Evolutionary conservation across 2,797 vertebrate species (phyloP).

Genomic region (Melanotaenia parkinsoni): DNA sequence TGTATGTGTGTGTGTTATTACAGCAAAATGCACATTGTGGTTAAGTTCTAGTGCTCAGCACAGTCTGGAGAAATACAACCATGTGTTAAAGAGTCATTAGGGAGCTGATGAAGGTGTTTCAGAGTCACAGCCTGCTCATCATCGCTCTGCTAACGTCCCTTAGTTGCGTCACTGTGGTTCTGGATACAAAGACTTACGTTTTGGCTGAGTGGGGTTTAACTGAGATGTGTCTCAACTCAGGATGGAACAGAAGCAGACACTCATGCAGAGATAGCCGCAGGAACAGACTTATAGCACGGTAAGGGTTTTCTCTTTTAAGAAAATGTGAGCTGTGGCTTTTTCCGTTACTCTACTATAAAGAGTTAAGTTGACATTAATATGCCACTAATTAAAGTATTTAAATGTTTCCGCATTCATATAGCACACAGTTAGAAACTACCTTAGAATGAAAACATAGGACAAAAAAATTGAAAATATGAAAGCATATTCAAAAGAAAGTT

Average conservation of each 20-base stretch:
- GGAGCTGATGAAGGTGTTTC: conserved; percentile 82
- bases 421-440: background rate
- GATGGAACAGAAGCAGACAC: conserved; percentile 54
- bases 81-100: conserved; percentile 85
- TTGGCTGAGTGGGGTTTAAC: conserved; percentile 60
- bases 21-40: conserved; percentile 77
- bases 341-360: background rate
- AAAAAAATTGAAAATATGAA: background rate
- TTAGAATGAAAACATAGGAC: background rate
- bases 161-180: conserved; percentile 79
- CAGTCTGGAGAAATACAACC: conserved; percentile 80
- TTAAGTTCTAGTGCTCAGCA: conserved; percentile 78
- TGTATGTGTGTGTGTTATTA: conserved; percentile 79
- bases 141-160: conserved; percentile 69
- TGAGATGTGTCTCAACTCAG: conserved; percentile 59
- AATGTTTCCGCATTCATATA: background rate
- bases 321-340: conserved; percentile 4
- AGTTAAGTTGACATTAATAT: background rate
- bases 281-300: conserved; percentile 56
- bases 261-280: conserved; percentile 41
- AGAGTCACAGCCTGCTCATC: conserved; percentile 77
- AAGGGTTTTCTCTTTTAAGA: conserved; percentile 54
- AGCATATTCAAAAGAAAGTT: too few relatives aligned
- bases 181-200: conserved; percentile 75
- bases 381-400: background rate